A percentile compares a stretch with the other conserved stretches of the same genome.
phyloP scores from a whole-genome alignment of 2,888 invertebrate species.

The Oxycera nigricornis region DNA sequence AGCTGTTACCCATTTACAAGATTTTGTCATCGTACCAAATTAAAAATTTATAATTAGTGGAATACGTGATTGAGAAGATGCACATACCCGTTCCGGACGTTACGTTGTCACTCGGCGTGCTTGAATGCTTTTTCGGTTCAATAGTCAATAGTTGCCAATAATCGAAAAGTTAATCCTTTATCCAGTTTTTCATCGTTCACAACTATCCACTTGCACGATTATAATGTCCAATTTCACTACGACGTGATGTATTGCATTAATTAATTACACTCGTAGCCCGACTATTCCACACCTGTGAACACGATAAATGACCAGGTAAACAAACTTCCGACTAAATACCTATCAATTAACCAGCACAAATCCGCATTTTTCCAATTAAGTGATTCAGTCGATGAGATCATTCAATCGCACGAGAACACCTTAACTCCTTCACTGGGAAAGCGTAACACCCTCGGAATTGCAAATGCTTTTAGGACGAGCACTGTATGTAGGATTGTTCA shows the following conservation, averaged over 20 bases:
- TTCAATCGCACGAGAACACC: conserved; percentile 11
- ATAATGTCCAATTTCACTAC: neutral
- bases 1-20: neutral
- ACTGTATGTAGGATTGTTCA: neutral
- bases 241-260: neutral
- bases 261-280: neutral
- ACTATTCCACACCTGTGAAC: conserved; percentile 6
- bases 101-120: neutral
- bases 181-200: conserved; percentile 5
- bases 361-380: conserved; percentile 5
- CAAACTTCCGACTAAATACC: conserved; percentile 29
- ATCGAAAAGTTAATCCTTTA: conserved; percentile 18
- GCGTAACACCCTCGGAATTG: neutral
- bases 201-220: conserved; percentile 2
- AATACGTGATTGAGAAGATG: neutral
- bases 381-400: conserved; percentile 1
- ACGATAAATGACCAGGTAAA: conserved; percentile 10
- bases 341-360: conserved; percentile 18
- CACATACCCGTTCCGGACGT: neutral
- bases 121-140: conserved; percentile 11
- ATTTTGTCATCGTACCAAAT: neutral
- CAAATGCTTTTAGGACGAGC: neutral
- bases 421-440: neutral
- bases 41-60: neutral
- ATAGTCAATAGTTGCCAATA: neutral